phyloP scores from a whole-genome alignment of 2,797 vertebrate genomes.

The Rhabdophis nuchalis region DNA sequence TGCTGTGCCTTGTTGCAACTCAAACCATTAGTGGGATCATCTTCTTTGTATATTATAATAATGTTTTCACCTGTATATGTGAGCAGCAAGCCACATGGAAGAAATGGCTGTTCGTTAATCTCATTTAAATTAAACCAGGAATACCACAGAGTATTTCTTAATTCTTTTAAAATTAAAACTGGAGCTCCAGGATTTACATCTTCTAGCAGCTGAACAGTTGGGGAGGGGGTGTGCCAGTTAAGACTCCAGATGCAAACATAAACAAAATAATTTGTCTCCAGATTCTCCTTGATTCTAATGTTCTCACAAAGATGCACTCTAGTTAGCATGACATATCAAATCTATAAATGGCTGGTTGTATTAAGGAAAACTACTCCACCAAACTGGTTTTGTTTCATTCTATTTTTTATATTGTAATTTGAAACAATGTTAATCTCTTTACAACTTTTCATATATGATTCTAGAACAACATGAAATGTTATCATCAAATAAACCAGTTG shows the following conservation, averaged over 20 bases:
- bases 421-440: slow-evolving; percentile 32
- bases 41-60: slow-evolving; percentile 8
- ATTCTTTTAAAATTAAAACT: slow-evolving; percentile 74
- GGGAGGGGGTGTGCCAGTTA: slow-evolving; percentile 9
- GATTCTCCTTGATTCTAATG: neutral
- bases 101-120: slow-evolving; percentile 66
- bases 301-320: neutral
- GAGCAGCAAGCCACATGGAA: slow-evolving; percentile 49
- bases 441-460: slow-evolving; percentile 18
- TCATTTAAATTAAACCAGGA: slow-evolving; percentile 72
- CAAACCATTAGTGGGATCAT: neutral
- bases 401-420: slow-evolving; percentile 41
- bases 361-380: slow-evolving; percentile 20
- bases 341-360: slow-evolving; percentile 29
- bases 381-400: slow-evolving; percentile 23
- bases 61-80: slow-evolving; percentile 50
- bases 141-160: slow-evolving; percentile 64
- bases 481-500: slow-evolving; percentile 51
- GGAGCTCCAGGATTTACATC: slow-evolving; percentile 60
- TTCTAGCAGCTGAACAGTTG: slow-evolving; percentile 35
- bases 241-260: slow-evolving; percentile 47
- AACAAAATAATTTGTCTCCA: slow-evolving; percentile 12
- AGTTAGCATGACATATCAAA: slow-evolving; percentile 43
- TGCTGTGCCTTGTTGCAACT: neutral
- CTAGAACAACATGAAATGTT: slow-evolving; percentile 47